Evolutionary conservation across 2,797 vertebrate genomes (phyloP).

Genomic region (Bothrops alternatus): DNA sequence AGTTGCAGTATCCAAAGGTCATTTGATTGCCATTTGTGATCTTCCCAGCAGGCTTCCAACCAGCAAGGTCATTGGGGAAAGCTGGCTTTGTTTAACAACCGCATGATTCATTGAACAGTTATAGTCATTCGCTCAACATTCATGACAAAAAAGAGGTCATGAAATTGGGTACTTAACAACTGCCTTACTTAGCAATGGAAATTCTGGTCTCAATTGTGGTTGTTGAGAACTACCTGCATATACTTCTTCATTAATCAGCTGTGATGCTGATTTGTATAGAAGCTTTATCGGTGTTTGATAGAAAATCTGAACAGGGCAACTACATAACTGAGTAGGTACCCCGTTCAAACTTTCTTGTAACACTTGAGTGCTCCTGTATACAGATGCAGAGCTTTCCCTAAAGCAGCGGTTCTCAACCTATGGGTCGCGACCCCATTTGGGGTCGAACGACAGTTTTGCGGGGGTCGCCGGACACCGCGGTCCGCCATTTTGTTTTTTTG

Average conservation of each 20-base stretch:
- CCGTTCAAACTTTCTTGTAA: not conserved
- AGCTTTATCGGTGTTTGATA: not conserved
- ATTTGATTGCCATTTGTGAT: not conserved
- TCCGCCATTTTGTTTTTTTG: no score
- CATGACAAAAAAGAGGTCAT: not conserved
- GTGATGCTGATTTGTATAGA: not conserved
- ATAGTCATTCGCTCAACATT: not conserved
- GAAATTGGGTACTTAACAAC: not conserved
- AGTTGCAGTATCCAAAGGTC: not conserved
- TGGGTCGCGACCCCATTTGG: no score
- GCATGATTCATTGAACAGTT: not conserved
- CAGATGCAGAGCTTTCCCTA: not conserved
- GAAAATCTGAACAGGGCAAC: not conserved
- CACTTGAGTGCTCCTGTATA: not conserved
- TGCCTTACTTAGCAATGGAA: not conserved
- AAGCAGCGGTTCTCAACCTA: no score
- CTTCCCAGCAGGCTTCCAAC: not conserved
- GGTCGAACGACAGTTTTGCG: no score
- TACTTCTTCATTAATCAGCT: not conserved
- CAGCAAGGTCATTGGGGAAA: not conserved
- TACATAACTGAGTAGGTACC: not conserved
- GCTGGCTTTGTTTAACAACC: not conserved
- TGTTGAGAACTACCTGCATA: not conserved
- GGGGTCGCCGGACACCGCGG: no score
- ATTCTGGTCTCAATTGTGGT: not conserved